Conservation (phyloP, 2,888 invertebrate species). For the Nasonia oneida region DNA sequence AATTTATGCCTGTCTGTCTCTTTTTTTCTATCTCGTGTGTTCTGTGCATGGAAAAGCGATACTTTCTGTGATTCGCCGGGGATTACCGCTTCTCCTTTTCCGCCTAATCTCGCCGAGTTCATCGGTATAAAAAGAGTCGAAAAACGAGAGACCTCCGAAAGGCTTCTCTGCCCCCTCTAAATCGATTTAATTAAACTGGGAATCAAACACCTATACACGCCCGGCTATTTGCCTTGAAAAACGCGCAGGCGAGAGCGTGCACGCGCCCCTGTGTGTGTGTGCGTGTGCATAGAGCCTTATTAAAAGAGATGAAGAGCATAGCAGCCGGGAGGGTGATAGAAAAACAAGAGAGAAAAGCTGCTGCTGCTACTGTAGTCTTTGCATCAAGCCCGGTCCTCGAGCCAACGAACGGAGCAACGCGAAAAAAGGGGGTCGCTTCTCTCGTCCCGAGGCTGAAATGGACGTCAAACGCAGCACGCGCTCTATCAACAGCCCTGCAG, state of each 20-base stretch:
- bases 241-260: neutral
- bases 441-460: neutral
- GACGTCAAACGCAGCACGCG: slow-evolving; percentile 52
- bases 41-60: slow-evolving; percentile 48
- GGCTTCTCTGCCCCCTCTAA: neutral
- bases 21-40: slow-evolving; percentile 10
- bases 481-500: neutral
- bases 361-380: neutral
- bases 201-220: slow-evolving; percentile 25
- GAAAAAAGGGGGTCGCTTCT: slow-evolving; percentile 29
- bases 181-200: slow-evolving; percentile 54
- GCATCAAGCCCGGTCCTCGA: neutral
- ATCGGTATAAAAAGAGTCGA: neutral
- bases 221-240: slow-evolving; percentile 23
- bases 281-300: slow-evolving; percentile 11
- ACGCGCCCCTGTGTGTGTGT: neutral
- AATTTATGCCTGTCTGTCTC: slow-evolving; percentile 53
- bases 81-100: neutral
- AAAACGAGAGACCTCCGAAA: neutral
- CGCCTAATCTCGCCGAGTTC: neutral
- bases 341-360: slow-evolving; percentile 21
- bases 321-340: neutral
- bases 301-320: slow-evolving; percentile 31
- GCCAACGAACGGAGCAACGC: slow-evolving; percentile 40
- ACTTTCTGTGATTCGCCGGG: neutral